Evolutionary conservation across 1,140 invertebrate genomes (phyloP), one percentile per base, ranked within the genome.

Genomic region (Ganaspis sp.): DNA sequence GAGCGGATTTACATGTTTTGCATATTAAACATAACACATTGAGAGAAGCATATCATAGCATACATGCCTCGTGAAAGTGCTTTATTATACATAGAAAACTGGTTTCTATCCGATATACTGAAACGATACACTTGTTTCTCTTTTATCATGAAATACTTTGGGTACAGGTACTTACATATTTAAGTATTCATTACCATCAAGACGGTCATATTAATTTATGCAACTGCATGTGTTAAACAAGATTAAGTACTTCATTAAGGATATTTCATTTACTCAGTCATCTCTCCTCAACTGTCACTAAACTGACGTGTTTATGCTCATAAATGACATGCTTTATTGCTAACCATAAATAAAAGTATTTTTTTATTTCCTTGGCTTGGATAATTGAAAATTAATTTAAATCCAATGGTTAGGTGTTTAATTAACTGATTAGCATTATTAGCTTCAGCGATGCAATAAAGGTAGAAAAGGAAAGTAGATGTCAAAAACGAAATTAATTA

Each of bases 1-100:
- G 23, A 64, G 23, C 23, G 54, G 54, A 64, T 64, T 29, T 64
- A 29, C 54, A 29, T 64, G 54, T 64, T 64, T 64, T 64, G 54
- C 23, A 64, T 64, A 64, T 29, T 64, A 64, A 64, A 64, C 26
- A 64, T 26, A 34, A 34, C 6, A 34, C 29, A 34, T n/a, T n/a
- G 23, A 64, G 12, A 29, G 26, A 29, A 64, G 54, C n/a, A 49
- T 49, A 49, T 17, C 17, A 49, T 4, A 49, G n/a, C n/a, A 17
- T 17, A 49, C 42, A 54, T 54, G 21, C 5, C 8, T 29, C 23
- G 58, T 64, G 58, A 64, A 64, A 64, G 58, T 64, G 12, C 23
- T 64, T 64, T 21, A 6, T 64, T 29, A 29, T 12, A 26, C 21
- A 12, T 15, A 4, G 12, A 58, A 29, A 64, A 34, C 58, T 64